phyloP scores from a whole-genome alignment of 2,113 vertebrate genomes.

The Xiphophorus couchianus region DNA sequence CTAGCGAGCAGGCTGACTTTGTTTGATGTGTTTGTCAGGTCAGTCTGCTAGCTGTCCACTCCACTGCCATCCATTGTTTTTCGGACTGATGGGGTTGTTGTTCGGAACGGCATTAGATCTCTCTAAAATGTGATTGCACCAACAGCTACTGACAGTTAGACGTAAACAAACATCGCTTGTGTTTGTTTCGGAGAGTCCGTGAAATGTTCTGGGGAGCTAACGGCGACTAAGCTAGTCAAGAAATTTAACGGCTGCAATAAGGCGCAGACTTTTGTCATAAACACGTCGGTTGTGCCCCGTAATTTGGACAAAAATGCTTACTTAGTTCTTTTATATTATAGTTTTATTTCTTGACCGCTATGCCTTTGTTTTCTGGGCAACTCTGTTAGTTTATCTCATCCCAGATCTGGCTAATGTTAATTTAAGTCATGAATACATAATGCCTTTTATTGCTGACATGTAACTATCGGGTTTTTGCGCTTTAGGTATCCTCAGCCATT shows the following conservation, averaged over 20 bases:
- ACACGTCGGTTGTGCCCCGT: slow-evolving; percentile 20
- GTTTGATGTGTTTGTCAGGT: slow-evolving; percentile 78
- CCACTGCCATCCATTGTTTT: slow-evolving; percentile 58
- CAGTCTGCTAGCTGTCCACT: slow-evolving; percentile 56
- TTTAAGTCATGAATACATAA: slow-evolving; percentile 22
- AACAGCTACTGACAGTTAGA: background rate
- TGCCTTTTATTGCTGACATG: slow-evolving; percentile 18
- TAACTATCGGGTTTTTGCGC: background rate
- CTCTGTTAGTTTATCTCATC: background rate
- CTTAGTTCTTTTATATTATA: background rate
- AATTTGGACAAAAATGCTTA: background rate
- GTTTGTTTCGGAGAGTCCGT: slow-evolving; percentile 6
- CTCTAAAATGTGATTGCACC: accelerated
- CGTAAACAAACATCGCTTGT: background rate
- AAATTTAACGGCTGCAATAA: slow-evolving; percentile 37
- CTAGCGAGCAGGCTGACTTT: slow-evolving; percentile 60
- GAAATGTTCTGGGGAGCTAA: slow-evolving; percentile 28
- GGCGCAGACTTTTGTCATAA: slow-evolving; percentile 41
- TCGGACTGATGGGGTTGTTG: background rate
- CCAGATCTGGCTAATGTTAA: slow-evolving; percentile 3
- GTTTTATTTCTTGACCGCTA: background rate
- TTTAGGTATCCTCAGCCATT: too few relatives aligned
- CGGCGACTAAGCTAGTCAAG: slow-evolving; percentile 19
- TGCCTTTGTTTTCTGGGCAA: background rate
- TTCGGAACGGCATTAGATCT: slow-evolving; percentile 3